These are phyloP conservation scores for Bostrychus sinensis DNA, from an alignment of 2,113 vertebrate genomes.

Conservation along the genomic window DNA sequence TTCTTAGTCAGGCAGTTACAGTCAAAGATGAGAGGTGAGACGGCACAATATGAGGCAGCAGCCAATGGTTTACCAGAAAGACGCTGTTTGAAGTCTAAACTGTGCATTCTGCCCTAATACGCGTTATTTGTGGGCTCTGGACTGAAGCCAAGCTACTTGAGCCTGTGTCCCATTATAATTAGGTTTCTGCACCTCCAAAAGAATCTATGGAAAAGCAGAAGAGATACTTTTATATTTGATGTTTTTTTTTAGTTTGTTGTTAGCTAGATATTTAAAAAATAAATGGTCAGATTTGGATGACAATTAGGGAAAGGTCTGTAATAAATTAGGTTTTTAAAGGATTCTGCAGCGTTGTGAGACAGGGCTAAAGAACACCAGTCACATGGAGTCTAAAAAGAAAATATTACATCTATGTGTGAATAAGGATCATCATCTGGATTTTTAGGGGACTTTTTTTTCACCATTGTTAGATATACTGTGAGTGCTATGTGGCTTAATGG, in stretches of 20 bases:
- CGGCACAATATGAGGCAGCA: conserved; percentile 67
- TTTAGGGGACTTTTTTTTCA: too few species aligned
- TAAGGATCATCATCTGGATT: too few species aligned
- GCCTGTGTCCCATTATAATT: conserved; percentile 66
- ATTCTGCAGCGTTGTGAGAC: too few species aligned
- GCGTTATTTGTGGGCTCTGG: conserved; percentile 67
- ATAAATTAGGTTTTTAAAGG: too few species aligned
- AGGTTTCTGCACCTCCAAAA: conserved; percentile 51
- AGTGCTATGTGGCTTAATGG: too few species aligned
- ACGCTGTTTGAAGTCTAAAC: conserved; percentile 68
- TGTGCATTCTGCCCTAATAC: conserved; percentile 53
- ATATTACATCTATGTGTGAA: too few species aligned
- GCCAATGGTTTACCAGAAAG: conserved; percentile 70
- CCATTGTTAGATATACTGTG: too few species aligned
- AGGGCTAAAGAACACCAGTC: too few species aligned
- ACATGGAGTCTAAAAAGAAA: too few species aligned
- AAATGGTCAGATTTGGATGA: too few species aligned
- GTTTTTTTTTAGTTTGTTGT: conserved; percentile 27
- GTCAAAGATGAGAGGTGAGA: conserved; percentile 31
- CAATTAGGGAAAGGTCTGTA: too few species aligned
- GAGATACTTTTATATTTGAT: conserved; percentile 26
- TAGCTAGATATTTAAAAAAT: too few species aligned
- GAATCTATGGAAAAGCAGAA: conserved; percentile 43
- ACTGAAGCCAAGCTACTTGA: conserved; percentile 46
- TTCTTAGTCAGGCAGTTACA: conserved; percentile 38